These are phyloP conservation scores for Valencia hispanica DNA, from an alignment of 2,797 vertebrate species.

Conservation along the genomic window DNA sequence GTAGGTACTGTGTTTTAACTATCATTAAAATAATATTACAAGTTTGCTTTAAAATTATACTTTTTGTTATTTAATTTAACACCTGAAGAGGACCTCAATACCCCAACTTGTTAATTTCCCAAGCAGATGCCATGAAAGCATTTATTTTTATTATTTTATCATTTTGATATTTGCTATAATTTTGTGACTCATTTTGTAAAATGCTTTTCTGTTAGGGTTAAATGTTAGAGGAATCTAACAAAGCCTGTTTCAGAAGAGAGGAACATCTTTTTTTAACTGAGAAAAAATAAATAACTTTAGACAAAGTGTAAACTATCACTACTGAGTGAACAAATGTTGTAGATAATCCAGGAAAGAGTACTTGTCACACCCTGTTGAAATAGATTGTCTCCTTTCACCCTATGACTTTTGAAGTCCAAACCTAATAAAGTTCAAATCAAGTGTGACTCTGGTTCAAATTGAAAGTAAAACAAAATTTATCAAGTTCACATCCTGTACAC, in stretches of 20 bases:
- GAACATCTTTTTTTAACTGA: background rate
- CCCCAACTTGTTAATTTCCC: background rate
- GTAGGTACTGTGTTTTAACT: background rate
- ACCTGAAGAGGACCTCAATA: background rate
- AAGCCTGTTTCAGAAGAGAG: background rate
- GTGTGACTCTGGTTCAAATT: constrained; percentile 62
- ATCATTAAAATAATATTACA: background rate
- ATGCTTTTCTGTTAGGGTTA: background rate
- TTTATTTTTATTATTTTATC: background rate
- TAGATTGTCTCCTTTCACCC: constrained; percentile 12
- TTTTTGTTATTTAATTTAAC: no score
- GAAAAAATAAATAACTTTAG: background rate
- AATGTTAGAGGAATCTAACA: background rate
- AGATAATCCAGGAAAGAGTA: constrained; percentile 9
- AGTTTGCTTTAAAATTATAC: background rate
- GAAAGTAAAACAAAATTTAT: constrained; percentile 68
- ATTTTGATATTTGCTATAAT: background rate
- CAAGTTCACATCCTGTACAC: constrained; percentile 70
- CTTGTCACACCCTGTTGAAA: constrained; percentile 31
- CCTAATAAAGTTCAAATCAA: constrained; percentile 55
- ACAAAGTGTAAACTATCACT: constrained; percentile 3
- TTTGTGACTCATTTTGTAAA: background rate
- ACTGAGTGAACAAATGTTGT: constrained; percentile 21
- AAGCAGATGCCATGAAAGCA: background rate
- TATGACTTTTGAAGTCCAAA: constrained; percentile 49